These are phyloP conservation scores for Drosophila parvula DNA, from an alignment of 1,140 invertebrate genomes.

Conservation along the genomic window DNA sequence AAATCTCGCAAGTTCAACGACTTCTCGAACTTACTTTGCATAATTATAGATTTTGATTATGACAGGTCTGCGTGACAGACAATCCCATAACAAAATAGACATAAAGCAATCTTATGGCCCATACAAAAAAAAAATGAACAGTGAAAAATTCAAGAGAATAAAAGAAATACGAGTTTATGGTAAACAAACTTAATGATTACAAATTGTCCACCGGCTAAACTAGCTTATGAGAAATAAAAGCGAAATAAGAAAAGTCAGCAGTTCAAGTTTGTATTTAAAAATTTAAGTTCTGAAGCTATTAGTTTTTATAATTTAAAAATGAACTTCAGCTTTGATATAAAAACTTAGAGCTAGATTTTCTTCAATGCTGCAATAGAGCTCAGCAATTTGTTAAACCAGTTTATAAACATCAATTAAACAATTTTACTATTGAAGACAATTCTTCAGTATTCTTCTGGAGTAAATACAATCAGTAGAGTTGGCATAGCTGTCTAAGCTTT, in stretches of 20 bases:
- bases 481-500: neutral
- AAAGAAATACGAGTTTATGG: conserved; percentile 29
- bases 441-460: neutral
- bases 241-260: neutral
- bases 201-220: neutral
- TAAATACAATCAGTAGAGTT: neutral
- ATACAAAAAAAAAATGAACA: conserved; percentile 9
- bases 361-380: too few relatives aligned
- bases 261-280: neutral
- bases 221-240: neutral
- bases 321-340: too few relatives aligned
- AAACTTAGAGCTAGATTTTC: too few relatives aligned
- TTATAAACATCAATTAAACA: too few relatives aligned
- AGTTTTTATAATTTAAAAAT: too few relatives aligned
- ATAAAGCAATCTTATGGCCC: conserved; percentile 9
- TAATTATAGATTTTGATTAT: conserved; percentile 31
- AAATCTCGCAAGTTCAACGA: conserved; percentile 35
- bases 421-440: neutral
- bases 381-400: too few relatives aligned
- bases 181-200: conserved; percentile 13
- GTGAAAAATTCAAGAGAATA: conserved; percentile 1
- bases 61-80: conserved; percentile 22
- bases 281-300: too few relatives aligned
- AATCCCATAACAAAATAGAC: conserved; percentile 13
- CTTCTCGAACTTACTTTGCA: conserved; percentile 25